Evolutionary conservation across 2,888 invertebrate genomes (phyloP).

Genomic region (Drosophila gaucha): DNA sequence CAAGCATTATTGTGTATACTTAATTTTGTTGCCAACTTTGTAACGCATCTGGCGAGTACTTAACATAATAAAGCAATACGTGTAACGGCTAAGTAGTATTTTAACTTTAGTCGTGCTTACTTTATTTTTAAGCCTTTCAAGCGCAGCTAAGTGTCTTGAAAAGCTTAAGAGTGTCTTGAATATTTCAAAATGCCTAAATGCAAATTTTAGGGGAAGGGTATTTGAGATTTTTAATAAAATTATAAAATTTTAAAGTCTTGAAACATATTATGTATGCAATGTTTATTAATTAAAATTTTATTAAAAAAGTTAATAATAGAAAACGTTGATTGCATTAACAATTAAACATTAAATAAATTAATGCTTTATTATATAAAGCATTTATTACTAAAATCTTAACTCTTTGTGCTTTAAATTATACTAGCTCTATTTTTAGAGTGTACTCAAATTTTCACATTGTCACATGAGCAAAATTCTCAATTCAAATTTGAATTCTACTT

Average conservation of each 20-base stretch:
- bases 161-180: neutral
- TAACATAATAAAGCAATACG: constrained; percentile 13
- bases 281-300: constrained; percentile 3
- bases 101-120: constrained; percentile 9
- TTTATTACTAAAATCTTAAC: no score
- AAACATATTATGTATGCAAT: no score
- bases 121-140: constrained; percentile 2
- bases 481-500: constrained; percentile 38
- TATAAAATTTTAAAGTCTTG: no score
- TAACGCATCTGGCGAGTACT: constrained; percentile 31
- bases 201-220: no score
- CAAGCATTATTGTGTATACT: constrained; percentile 31
- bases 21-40: constrained; percentile 47
- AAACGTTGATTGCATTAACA: neutral
- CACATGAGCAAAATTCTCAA: constrained; percentile 6
- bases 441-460: constrained; percentile 30
- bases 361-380: neutral
- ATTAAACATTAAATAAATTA: neutral
- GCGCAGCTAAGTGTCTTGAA: neutral
- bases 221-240: no score
- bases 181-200: neutral
- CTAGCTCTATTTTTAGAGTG: no score
- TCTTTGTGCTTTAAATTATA: no score
- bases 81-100: constrained; percentile 12
- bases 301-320: neutral